These are phyloP conservation scores for Chelon labrosus DNA, from an alignment of 2,797 vertebrate species.

Conservation along the genomic window DNA sequence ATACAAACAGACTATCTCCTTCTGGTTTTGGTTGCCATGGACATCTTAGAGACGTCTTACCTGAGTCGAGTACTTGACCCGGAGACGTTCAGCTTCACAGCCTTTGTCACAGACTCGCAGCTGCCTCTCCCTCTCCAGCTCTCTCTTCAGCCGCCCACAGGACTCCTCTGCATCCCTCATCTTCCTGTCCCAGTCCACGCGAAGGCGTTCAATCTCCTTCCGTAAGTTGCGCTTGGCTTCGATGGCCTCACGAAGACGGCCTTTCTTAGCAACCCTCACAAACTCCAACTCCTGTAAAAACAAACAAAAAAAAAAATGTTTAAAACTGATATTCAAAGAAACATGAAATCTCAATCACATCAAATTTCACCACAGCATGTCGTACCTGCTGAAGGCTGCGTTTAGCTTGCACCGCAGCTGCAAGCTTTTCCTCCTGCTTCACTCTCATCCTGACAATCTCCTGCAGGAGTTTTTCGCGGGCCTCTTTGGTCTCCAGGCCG, in stretches of 20 bases:
- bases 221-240: slow-evolving; percentile 95
- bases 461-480: slow-evolving; percentile 96
- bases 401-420: slow-evolving; percentile 93
- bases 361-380: not conserved
- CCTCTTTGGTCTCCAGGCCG: slow-evolving; percentile 93
- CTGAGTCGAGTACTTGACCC: slow-evolving; percentile 95
- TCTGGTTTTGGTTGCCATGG: not conserved
- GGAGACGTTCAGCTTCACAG: slow-evolving; percentile 91
- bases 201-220: slow-evolving; percentile 95
- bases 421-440: slow-evolving; percentile 97
- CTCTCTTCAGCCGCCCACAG: slow-evolving; percentile 89
- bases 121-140: slow-evolving; percentile 93
- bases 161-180: slow-evolving; percentile 94
- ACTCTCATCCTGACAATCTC: slow-evolving; percentile 95
- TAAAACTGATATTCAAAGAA: not conserved
- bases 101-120: slow-evolving; percentile 93
- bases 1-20: not conserved
- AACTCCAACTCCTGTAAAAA: slow-evolving; percentile 93
- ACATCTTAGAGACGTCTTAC: slow-evolving; percentile 62
- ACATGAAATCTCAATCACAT: not conserved
- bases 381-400: slow-evolving; percentile 95
- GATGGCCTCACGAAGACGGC: slow-evolving; percentile 94
- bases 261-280: slow-evolving; percentile 95
- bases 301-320: not conserved
- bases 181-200: slow-evolving; percentile 93